Conservation (phyloP, 2,888 invertebrate species). For the Thalpophila matura region DNA sequence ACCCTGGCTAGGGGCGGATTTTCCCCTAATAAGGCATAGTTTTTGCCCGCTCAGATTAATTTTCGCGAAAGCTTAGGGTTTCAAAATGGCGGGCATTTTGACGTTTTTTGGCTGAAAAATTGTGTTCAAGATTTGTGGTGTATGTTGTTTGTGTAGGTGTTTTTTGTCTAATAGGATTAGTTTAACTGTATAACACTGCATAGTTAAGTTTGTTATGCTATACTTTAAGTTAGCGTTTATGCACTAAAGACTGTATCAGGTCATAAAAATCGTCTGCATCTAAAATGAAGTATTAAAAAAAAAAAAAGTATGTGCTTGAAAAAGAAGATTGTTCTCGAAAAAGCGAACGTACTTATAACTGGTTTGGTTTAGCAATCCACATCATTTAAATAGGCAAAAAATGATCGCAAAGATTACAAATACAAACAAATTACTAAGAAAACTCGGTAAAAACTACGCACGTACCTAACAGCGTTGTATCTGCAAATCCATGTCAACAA, state of each 20-base stretch:
- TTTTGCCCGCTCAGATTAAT: slow-evolving; percentile 82
- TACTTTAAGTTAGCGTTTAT: too few relatives aligned
- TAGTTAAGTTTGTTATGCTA: background rate
- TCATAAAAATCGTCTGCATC: too few relatives aligned
- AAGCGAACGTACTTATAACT: background rate
- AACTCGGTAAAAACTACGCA: slow-evolving; percentile 9
- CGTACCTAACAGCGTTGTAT: slow-evolving; percentile 33
- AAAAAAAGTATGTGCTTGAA: too few relatives aligned
- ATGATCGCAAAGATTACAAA: background rate
- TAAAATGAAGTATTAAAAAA: too few relatives aligned
- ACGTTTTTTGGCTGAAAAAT: slow-evolving; percentile 65
- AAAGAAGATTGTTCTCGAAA: too few relatives aligned
- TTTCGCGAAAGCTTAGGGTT: slow-evolving; percentile 71
- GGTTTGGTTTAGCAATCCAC: background rate
- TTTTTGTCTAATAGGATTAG: slow-evolving; percentile 28
- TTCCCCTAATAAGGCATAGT: slow-evolving; percentile 85
- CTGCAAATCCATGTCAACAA: slow-evolving; percentile 59
- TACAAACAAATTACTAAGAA: slow-evolving; percentile 12
- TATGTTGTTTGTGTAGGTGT: slow-evolving; percentile 27
- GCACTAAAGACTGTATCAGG: too few relatives aligned
- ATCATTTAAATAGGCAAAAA: background rate
- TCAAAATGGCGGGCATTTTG: slow-evolving; percentile 65
- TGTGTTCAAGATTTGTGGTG: slow-evolving; percentile 54
- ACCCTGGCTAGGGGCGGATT: slow-evolving; percentile 75
- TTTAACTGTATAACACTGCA: slow-evolving; percentile 7